Evolutionary conservation across 2,888 invertebrate genomes (phyloP).

Genomic region (Didymodactylos carnosus): DNA sequence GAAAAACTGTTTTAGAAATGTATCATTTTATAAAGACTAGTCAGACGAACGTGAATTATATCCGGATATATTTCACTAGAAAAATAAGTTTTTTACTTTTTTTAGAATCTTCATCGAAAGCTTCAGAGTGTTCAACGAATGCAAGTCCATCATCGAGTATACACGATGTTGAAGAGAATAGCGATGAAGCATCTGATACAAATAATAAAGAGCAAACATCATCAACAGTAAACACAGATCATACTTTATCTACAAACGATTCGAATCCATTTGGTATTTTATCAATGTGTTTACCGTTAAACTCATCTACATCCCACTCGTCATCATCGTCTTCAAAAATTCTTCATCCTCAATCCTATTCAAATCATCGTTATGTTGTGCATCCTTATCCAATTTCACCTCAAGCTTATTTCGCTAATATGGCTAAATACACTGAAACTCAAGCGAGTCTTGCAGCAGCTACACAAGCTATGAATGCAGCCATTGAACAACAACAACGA

Average conservation of each 20-base stretch:
- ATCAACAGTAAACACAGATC: no score
- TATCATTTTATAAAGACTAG: no score
- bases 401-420: conserved; percentile 11
- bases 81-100: no score
- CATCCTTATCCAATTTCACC: neutral
- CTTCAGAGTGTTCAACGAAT: no score
- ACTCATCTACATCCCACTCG: neutral
- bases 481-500: no score
- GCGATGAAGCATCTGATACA: no score
- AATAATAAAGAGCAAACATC: no score
- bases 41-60: no score
- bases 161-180: neutral
- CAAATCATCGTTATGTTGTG: neutral
- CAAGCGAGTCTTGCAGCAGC: neutral
- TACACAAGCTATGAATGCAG: no score
- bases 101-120: neutral
- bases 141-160: neutral
- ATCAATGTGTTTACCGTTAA: neutral
- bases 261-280: neutral
- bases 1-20: no score
- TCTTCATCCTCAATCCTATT: neutral
- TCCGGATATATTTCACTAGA: no score
- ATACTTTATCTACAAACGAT: neutral
- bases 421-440: conserved; percentile 6
- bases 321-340: neutral